A percentile compares a stretch with the other conserved stretches of the same genome.
Evolutionary conservation across 2,797 vertebrate species (phyloP).

Genomic region (Falco naumanni): DNA sequence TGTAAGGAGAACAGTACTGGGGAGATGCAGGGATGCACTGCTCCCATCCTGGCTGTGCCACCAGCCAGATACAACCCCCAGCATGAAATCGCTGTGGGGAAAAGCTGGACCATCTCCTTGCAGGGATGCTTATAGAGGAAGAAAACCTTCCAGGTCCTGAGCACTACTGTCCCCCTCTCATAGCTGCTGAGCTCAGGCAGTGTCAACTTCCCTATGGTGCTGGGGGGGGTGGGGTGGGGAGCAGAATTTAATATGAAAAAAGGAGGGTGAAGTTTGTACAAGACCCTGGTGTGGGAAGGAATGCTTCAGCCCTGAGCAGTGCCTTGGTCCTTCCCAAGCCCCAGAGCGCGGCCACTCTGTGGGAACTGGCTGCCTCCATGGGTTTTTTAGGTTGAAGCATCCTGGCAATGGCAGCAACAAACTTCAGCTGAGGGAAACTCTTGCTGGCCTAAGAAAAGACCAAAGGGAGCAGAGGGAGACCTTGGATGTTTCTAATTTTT

Average conservation of each 20-base stretch:
- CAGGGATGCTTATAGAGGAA: background rate
- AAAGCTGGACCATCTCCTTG: background rate
- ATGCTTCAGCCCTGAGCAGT: background rate
- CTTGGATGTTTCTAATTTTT: background rate
- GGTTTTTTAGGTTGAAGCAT: background rate
- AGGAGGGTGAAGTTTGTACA: background rate
- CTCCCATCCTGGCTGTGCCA: background rate
- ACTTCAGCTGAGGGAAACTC: background rate
- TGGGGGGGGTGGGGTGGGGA: background rate
- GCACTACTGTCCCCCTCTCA: background rate
- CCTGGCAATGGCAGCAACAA: background rate
- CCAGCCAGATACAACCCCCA: background rate
- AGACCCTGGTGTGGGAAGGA: background rate
- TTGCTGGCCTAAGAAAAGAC: background rate
- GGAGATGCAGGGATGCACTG: background rate
- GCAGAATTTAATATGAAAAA: background rate
- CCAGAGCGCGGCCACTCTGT: background rate
- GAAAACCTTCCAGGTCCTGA: background rate
- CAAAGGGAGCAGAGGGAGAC: background rate
- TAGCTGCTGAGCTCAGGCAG: accelerated
- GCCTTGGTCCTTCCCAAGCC: background rate
- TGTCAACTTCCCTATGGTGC: background rate
- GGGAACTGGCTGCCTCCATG: background rate
- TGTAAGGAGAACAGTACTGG: background rate
- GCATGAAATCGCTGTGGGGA: accelerated